phyloP scores from a whole-genome alignment of 2,888 invertebrate genomes.

The Deilephila porcellus region DNA sequence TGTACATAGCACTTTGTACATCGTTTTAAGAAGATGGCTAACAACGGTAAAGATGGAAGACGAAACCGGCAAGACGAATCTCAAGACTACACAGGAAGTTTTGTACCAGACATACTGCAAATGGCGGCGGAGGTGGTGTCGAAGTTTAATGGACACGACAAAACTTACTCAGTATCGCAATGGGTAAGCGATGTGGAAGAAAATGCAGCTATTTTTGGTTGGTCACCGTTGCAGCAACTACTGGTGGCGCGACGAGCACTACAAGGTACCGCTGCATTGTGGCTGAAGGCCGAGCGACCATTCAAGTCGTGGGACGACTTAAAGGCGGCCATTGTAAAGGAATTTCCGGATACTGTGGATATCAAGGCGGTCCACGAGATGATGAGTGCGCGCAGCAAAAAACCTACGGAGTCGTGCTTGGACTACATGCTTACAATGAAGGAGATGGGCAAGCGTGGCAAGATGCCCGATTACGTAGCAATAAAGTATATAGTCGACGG shows the following conservation, averaged over 20 bases:
- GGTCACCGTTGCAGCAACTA: constrained; percentile 33
- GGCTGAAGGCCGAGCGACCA: constrained; percentile 27
- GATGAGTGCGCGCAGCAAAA: constrained; percentile 32
- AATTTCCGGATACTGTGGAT: background rate
- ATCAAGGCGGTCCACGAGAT: constrained; percentile 32
- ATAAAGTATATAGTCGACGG: constrained; percentile 46
- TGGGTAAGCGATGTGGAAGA: constrained; percentile 28
- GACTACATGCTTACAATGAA: constrained; percentile 42
- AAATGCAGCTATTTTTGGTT: constrained; percentile 33
- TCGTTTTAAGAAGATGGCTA: background rate
- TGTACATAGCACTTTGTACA: too few relatives aligned
- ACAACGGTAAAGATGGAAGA: background rate
- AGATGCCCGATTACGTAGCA: constrained; percentile 43
- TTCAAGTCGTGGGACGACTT: constrained; percentile 28
- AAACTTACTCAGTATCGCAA: constrained; percentile 15
- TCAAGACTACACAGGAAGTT: background rate
- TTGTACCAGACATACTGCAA: background rate
- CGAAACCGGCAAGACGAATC: background rate
- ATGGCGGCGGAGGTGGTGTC: constrained; percentile 7
- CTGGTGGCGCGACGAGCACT: constrained; percentile 32
- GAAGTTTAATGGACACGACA: constrained; percentile 28
- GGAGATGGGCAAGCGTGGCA: constrained; percentile 30
- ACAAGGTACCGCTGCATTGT: constrained; percentile 32
- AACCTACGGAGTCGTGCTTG: constrained; percentile 30
- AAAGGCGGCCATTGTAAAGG: background rate